Evolutionary conservation across 2,113 vertebrate species (phyloP).

Genomic region (Microtus pennsylvanicus): DNA sequence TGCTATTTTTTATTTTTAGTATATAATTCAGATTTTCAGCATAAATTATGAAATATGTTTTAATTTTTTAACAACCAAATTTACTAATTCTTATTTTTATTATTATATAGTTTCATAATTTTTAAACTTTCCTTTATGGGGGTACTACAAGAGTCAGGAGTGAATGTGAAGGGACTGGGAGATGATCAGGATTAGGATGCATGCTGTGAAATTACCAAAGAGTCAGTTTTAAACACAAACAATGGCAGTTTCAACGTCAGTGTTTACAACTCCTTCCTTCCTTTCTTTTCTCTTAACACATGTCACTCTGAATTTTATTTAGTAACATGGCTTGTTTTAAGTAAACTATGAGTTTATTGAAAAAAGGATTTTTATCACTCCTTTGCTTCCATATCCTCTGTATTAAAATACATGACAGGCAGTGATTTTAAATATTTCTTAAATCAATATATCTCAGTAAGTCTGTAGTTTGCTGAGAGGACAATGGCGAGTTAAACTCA

Average conservation of each 20-base stretch:
- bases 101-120: neutral
- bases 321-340: neutral
- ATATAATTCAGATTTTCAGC: neutral
- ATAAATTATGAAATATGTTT: neutral
- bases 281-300: neutral
- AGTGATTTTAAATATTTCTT: neutral
- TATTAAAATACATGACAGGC: neutral
- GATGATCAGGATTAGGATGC: neutral
- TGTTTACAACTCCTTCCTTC: neutral
- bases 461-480: neutral
- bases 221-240: neutral
- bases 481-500: neutral
- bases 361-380: neutral
- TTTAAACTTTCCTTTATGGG: neutral
- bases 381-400: neutral
- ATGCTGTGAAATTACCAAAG: neutral
- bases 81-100: neutral
- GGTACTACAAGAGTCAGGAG: neutral
- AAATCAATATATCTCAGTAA: neutral
- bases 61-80: neutral
- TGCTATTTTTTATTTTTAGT: neutral
- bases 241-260: neutral
- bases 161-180: neutral
- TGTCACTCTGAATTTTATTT: neutral
- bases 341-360: slow-evolving; percentile 15